A percentile compares a stretch with the other conserved stretches of the same genome.
Evolutionary conservation across 1,140 invertebrate species (phyloP).

Genomic region (Aphaenogaster ashmeadi): DNA sequence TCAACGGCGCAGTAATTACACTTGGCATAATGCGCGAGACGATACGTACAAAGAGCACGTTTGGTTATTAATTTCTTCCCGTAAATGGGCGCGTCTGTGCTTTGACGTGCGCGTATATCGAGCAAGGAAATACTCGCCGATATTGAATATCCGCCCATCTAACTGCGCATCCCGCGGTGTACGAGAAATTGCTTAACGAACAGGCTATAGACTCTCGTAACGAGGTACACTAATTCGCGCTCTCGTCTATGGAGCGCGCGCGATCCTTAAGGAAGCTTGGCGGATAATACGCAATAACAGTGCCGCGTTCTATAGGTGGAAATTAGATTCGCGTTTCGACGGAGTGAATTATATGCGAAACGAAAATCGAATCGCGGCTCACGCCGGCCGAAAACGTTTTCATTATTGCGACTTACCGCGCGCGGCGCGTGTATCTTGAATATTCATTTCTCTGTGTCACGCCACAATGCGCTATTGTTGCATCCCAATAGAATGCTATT

Average conservation of each 20-base stretch:
- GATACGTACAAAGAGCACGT: background rate
- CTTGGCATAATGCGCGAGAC: slow-evolving; percentile 9
- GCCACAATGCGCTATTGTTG: slow-evolving; percentile 74
- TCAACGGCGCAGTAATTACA: slow-evolving; percentile 41
- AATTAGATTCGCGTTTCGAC: slow-evolving; percentile 31
- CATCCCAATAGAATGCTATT: slow-evolving; percentile 71
- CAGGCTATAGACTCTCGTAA: slow-evolving; percentile 71
- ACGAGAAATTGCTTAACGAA: slow-evolving; percentile 77
- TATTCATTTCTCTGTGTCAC: slow-evolving; percentile 71
- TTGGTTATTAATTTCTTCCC: slow-evolving; percentile 47
- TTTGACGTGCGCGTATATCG: slow-evolving; percentile 46
- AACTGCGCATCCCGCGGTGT: slow-evolving; percentile 69
- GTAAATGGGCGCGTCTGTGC: slow-evolving; percentile 30
- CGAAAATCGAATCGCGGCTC: slow-evolving; percentile 55
- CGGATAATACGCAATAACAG: slow-evolving; percentile 41
- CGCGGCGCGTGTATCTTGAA: slow-evolving; percentile 69
- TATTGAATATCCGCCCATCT: slow-evolving; percentile 81
- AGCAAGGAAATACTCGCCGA: slow-evolving; percentile 77
- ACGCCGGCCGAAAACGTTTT: slow-evolving; percentile 68
- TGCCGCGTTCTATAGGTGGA: slow-evolving; percentile 5
- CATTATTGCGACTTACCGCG: slow-evolving; percentile 64
- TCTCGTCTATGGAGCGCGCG: slow-evolving; percentile 48
- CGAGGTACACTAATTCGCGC: slow-evolving; percentile 71
- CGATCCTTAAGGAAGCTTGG: slow-evolving; percentile 56
- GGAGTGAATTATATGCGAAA: slow-evolving; percentile 55